Base-by-base conservation (phyloP, 2,113 vertebrate genomes). In the Alligator sinensis region DNA sequence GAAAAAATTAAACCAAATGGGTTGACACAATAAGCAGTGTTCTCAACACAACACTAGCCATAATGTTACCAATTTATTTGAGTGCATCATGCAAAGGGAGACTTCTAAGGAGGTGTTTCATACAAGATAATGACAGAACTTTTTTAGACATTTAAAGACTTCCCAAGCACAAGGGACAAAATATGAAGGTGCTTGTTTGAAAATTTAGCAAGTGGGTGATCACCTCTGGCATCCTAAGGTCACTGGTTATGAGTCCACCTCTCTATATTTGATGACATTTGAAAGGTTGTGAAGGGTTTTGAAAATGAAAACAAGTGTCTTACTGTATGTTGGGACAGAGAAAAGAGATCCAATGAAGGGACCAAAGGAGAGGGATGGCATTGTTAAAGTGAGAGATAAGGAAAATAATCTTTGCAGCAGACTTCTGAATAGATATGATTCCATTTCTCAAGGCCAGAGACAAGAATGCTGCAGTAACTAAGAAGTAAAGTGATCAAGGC, bases 291-390 rank as follows among this genome's bases (percentile, higher is more conserved):
- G 66, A 70, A 70, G 21, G 34, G 34, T 13, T 13, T 47, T 74
- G 34, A 74, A 96, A 89, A 57, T 0, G 0, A 70, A 94, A 58
- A 80, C 80, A 93, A 72, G 74, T 47, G 79, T 85, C 77, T 94
- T 87, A 90, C 92, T 87, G 70, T 60, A 60, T 79, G 91, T 88
- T 38, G 86, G 54, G 87, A 84, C 77, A 91, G 72, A 90, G 64
- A 88, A 82, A 83, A 88, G 78, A 86, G 83, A 93, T 16, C 83
- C 86, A 88, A 87, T 63, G 68, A 47, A 74, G 4, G 57, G 1
- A 22, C 1, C 85, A 68, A 87, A 66, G 86, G 82, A 68, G n/a
- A 60, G 18, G 61, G 86, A 54, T 81, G 70, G 84, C 6, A 28
- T 62, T 88, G 60, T 86, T 77, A 81, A 85, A 94, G 28, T n/a